Evolutionary conservation across 2,113 vertebrate genomes (phyloP).

Genomic region (Rafetus swinhoei): DNA sequence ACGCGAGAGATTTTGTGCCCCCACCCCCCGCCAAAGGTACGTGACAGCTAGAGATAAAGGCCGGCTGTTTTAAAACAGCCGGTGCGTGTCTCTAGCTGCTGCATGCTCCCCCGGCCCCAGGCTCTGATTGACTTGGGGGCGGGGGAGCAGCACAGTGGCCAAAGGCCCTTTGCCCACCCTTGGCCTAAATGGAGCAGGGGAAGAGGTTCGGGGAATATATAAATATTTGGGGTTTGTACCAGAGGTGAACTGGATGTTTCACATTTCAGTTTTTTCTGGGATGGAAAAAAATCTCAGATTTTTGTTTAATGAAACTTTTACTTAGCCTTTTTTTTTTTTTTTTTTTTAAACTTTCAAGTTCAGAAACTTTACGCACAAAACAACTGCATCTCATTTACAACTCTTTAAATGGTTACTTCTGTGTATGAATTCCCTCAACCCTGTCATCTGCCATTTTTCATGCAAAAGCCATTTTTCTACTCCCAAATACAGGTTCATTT

Average conservation of each 20-base stretch:
- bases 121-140: too few species aligned
- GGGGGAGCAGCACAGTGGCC: too few species aligned
- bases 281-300: rapidly evolving
- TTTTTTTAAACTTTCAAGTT: background rate
- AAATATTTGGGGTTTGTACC: background rate
- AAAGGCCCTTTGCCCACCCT: too few species aligned
- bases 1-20: too few species aligned
- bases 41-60: too few species aligned
- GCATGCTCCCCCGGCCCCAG: too few species aligned
- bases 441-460: background rate
- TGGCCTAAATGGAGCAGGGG: background rate
- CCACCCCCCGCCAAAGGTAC: too few species aligned
- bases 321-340: background rate
- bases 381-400: constrained; percentile 5
- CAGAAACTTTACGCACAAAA: constrained; percentile 9
- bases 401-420: background rate
- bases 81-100: too few species aligned
- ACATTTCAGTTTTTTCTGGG: background rate
- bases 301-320: background rate
- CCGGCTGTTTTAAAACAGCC: too few species aligned
- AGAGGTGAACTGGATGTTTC: background rate
- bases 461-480: background rate
- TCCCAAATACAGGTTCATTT: background rate
- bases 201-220: background rate
- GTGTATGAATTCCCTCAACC: constrained; percentile 19